Evolutionary conservation across 2,797 vertebrate genomes (phyloP).

Genomic region (Intellagama lesueurii): DNA sequence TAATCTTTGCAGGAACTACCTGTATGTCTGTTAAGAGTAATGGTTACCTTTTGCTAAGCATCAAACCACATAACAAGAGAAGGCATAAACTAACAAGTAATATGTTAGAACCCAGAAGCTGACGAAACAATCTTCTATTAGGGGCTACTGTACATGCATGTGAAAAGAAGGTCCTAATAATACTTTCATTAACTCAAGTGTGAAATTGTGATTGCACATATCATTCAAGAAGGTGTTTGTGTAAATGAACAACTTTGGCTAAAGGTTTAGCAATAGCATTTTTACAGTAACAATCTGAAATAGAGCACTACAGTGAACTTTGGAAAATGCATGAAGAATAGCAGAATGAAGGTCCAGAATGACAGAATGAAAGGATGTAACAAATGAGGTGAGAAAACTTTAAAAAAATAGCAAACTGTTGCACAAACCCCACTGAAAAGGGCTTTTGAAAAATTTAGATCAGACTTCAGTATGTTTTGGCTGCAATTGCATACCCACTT

Average conservation of each 20-base stretch:
- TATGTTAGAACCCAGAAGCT: neutral
- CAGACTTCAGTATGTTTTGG: neutral
- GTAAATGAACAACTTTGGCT: neutral
- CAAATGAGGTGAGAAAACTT: neutral
- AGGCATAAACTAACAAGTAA: neutral
- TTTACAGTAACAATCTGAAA: neutral
- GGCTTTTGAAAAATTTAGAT: neutral
- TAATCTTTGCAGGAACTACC: neutral
- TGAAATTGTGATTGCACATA: neutral
- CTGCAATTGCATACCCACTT: neutral
- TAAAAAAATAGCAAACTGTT: neutral
- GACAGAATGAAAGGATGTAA: neutral
- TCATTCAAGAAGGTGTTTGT: neutral
- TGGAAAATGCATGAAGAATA: constrained; percentile 1
- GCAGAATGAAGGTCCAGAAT: neutral
- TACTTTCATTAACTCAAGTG: neutral
- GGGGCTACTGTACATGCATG: neutral
- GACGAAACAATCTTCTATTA: neutral
- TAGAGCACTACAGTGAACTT: neutral
- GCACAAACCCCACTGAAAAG: neutral
- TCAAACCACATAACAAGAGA: neutral
- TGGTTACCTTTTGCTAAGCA: neutral
- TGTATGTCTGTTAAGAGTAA: neutral
- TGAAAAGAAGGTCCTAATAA: neutral
- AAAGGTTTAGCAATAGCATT: neutral